Percentiles rank a stretch among this genome's conserved stretches.
phyloP scores from a whole-genome alignment of 2,888 invertebrate genomes.

The Drosophila macrospina region DNA sequence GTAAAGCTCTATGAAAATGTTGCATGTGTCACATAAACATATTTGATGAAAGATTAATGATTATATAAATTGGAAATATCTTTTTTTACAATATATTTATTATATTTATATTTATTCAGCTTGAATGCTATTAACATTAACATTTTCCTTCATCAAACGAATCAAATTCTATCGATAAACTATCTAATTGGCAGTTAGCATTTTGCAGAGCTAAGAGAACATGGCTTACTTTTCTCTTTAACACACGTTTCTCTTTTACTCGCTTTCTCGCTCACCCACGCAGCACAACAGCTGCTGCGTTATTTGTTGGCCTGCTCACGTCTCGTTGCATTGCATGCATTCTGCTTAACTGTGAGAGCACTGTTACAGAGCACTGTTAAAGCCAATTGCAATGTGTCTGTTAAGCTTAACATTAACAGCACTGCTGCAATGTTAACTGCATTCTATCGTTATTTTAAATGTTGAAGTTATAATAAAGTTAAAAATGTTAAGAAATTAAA shows the following conservation, averaged over 20 bases:
- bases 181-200: conserved; percentile 40
- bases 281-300: conserved; percentile 13
- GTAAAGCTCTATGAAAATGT: conserved; percentile 13
- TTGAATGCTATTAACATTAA: neutral
- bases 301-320: conserved; percentile 12
- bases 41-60: neutral
- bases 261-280: conserved; percentile 42
- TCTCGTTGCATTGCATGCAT: conserved; percentile 47
- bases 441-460: conserved; percentile 36
- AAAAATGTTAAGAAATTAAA: neutral
- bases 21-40: neutral
- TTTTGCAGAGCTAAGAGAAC: conserved; percentile 37
- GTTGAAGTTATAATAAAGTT: neutral
- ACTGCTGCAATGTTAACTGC: conserved; percentile 4
- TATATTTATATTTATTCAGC: neutral
- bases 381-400: neutral
- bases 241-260: conserved; percentile 27
- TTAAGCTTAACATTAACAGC: neutral
- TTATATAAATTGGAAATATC: neutral
- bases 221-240: conserved; percentile 30
- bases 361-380: conserved; percentile 23
- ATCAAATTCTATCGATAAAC: conserved; percentile 39
- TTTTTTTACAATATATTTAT: neutral
- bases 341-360: conserved; percentile 8
- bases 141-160: conserved; percentile 8